These are phyloP conservation scores for Oscheius myriophilus DNA, from an alignment of 2,888 invertebrate species.

Conservation along the genomic window DNA sequence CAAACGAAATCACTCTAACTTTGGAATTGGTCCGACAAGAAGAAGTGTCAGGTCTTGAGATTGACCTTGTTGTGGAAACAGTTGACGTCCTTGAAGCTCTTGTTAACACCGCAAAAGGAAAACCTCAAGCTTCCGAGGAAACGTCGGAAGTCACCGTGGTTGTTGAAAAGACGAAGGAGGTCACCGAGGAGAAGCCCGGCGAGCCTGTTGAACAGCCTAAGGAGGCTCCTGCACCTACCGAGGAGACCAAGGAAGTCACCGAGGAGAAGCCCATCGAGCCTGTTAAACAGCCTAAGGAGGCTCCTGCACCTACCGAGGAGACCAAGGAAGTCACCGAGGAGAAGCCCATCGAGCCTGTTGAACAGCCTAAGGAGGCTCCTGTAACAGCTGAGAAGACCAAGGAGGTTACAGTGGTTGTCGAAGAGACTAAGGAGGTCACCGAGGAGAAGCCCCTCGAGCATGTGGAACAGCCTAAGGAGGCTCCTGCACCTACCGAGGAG, in stretches of 20 bases:
- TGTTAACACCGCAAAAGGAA: neutral
- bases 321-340: neutral
- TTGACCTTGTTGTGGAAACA: neutral
- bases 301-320: neutral
- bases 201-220: neutral
- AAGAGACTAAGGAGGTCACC: neutral
- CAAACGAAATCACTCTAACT: neutral
- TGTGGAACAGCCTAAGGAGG: neutral
- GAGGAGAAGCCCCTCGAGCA: conserved; percentile 8
- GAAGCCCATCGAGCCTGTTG: neutral
- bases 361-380: neutral
- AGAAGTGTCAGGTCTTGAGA: neutral
- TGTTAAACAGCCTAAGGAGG: neutral
- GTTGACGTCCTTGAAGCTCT: no score
- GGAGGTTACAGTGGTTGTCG: neutral
- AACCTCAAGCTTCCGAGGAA: neutral
- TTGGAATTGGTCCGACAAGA: neutral
- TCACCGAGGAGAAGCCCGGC: neutral
- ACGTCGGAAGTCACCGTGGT: neutral
- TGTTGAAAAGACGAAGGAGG: neutral
- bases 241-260: neutral
- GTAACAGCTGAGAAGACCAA: conserved; percentile 20
- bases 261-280: neutral
- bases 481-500: no score
- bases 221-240: neutral